Evolutionary conservation across 2,888 invertebrate genomes (phyloP), one percentile per base, ranked within the genome.

Genomic region (Chironomus tentans): DNA sequence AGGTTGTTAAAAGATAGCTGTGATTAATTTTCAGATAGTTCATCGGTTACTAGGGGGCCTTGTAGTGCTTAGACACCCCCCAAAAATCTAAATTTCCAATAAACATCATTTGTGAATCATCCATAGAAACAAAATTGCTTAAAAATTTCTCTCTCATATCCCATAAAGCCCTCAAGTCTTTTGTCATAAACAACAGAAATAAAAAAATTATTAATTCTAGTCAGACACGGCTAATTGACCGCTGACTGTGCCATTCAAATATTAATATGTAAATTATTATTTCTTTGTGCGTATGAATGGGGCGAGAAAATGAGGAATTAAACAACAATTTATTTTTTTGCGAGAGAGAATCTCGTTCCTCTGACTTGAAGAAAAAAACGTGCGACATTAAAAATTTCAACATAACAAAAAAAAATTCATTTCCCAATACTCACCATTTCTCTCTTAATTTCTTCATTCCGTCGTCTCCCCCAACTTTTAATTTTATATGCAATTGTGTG

Each of bases 351-450:
- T 56, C n/a, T 56, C 18, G 4, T 56, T 7, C n/a, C 50, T 50
- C 15, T n/a, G n/a, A n/a, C n/a, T n/a, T n/a, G n/a, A 15, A 15
- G 22, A 65, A 65, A 21, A 65, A 65, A 22, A 21, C 13, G 24
- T 65, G 65, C 65, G 24, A 21, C 65, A 65, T 65, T 10, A 18
- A 50, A 70, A 48, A 68, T 70, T 70, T 70, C 70, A 70, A 50
- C 24, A 70, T 50, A 65, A 7, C 7, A 21, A 22, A 22, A 13
- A 22, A 65, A 65, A 65, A 18, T 48, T 48, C 70, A 71, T 71
- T 71, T 71, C 71, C 71, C 71, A 71, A 71, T 56, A 56, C 71
- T 71, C 65, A 24, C 65, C 15, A 70, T 71, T 71, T 71, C 22
- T 71, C 22, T 56, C 47, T n/a, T n/a, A 38, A 46, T 48, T n/a